Percentiles rank a stretch among this genome's conserved stretches.
Conservation (phyloP, 37 sponge, comb jelly and placozoan species). For the Beroe forskalii region DNA sequence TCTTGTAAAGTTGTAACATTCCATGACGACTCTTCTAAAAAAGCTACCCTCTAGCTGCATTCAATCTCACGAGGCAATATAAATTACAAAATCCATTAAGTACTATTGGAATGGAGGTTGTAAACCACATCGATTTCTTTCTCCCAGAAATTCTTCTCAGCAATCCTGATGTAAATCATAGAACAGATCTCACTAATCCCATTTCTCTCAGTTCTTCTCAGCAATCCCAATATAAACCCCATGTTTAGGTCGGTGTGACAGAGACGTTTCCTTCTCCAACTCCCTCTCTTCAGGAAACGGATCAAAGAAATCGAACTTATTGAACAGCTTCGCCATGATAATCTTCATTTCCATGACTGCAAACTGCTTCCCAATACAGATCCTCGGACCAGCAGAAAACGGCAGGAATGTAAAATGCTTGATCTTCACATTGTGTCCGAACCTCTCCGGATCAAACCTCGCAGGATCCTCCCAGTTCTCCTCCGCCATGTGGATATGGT, state of each 20-base stretch:
- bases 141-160: too few relatives aligned
- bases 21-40: too few relatives aligned
- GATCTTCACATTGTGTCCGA: not conserved
- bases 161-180: too few relatives aligned
- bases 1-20: too few relatives aligned
- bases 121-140: too few relatives aligned
- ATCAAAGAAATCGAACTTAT: not conserved
- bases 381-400: not conserved
- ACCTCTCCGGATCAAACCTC: not conserved
- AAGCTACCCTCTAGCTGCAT: too few relatives aligned
- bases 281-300: not conserved
- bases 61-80: too few relatives aligned
- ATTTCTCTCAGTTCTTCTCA: not conserved
- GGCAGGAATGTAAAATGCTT: conserved; percentile 2
- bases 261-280: not conserved
- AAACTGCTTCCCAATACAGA: conserved; percentile 38
- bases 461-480: not conserved
- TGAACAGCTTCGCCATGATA: not conserved
- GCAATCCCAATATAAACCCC: not conserved
- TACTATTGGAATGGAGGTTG: too few relatives aligned
- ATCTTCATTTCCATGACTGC: conserved; percentile 38
- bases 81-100: too few relatives aligned
- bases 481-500: not conserved
- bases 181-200: too few relatives aligned
- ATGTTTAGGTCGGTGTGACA: not conserved